phyloP scores from a whole-genome alignment of 1,140 invertebrate species.

The Grapholita molesta region DNA sequence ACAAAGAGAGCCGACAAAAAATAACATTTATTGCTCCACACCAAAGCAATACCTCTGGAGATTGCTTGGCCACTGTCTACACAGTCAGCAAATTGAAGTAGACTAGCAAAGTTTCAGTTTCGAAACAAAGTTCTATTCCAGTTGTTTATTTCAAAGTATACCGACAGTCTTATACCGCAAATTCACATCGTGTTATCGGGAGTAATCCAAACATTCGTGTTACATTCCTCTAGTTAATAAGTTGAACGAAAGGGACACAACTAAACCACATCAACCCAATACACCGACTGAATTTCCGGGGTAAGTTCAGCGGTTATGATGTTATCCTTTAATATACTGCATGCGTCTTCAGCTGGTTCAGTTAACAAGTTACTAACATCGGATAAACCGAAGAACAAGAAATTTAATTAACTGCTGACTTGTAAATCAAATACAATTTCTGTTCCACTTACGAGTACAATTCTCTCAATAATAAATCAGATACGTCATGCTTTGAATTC shows the following conservation, averaged over 20 bases:
- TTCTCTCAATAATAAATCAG: slow-evolving; percentile 14
- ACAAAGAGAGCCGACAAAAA: not conserved
- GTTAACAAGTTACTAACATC: not conserved
- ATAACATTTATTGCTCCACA: not conserved
- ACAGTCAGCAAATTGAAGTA: not conserved
- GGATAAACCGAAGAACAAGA: not conserved
- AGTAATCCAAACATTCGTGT: too few species aligned
- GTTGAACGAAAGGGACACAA: too few species aligned
- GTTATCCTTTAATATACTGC: not conserved
- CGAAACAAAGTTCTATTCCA: not conserved
- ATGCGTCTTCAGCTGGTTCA: not conserved
- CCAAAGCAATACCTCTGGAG: not conserved
- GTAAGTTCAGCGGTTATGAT: not conserved
- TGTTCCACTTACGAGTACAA: not conserved
- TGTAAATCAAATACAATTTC: slow-evolving; percentile 14
- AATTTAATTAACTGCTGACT: slow-evolving; percentile 2
- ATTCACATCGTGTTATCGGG: too few species aligned
- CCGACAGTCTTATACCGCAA: not conserved
- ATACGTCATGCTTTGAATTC: slow-evolving; percentile 1
- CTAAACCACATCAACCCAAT: too few species aligned
- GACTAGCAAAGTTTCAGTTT: not conserved
- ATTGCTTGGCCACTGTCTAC: not conserved
- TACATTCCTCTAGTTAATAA: too few species aligned
- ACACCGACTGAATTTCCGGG: too few species aligned
- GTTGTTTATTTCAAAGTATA: not conserved